Percentiles rank a stretch among this genome's conserved stretches.
These are phyloP conservation scores for Colius striatus DNA, from an alignment of 2,113 vertebrate species.

Conservation along the genomic window DNA sequence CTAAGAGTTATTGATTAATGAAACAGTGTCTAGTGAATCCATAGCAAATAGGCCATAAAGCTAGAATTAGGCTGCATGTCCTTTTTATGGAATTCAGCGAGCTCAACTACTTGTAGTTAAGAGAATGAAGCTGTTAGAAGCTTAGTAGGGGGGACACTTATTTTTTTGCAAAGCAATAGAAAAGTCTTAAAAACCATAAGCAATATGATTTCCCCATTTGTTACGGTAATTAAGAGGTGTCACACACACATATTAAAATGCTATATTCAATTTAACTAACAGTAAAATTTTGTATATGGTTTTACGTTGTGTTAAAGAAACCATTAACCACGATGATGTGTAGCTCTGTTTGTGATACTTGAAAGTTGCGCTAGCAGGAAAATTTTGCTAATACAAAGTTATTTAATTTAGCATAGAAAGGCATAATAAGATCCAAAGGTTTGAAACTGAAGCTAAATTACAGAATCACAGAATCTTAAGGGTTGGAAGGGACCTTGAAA, in stretches of 20 bases:
- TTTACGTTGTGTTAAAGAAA: neutral
- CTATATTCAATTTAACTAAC: neutral
- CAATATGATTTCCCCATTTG: neutral
- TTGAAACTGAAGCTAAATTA: neutral
- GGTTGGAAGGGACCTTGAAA: no score
- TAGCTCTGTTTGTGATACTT: neutral
- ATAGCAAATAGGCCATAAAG: neutral
- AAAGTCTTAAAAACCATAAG: neutral
- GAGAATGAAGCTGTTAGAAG: neutral
- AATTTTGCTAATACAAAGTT: neutral
- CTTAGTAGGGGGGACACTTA: fast-evolving
- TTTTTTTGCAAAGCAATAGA: neutral
- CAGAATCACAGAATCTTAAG: no score
- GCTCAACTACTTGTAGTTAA: neutral
- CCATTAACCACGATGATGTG: neutral
- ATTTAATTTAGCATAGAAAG: neutral
- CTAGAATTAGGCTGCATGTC: neutral
- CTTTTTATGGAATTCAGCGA: neutral
- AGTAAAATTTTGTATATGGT: neutral
- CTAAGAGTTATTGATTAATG: neutral
- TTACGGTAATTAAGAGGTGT: neutral
- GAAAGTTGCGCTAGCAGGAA: neutral
- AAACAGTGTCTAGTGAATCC: neutral
- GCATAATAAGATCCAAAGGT: neutral
- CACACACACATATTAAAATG: neutral